These are phyloP conservation scores for Hiodon tergisus DNA, from an alignment of 2,113 vertebrate genomes.

Conservation along the genomic window DNA sequence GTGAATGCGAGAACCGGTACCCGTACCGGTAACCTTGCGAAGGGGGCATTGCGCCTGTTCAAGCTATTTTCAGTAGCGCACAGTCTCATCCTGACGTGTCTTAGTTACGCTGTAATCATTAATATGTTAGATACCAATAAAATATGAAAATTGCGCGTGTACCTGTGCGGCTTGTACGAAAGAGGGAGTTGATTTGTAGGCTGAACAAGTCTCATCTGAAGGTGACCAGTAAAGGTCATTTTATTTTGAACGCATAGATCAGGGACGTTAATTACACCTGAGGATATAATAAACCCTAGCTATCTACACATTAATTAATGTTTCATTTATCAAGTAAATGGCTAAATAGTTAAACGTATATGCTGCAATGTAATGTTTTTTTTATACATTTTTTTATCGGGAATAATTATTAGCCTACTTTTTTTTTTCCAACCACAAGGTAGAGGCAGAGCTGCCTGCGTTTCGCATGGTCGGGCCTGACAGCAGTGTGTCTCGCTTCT, in stretches of 20 bases:
- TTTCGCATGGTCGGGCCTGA: slow-evolving; percentile 29
- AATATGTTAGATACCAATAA: not conserved
- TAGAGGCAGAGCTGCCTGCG: slow-evolving; percentile 29
- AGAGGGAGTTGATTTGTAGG: slow-evolving; percentile 20
- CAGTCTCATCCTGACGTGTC: slow-evolving; percentile 10
- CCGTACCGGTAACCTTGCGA: slow-evolving; percentile 23
- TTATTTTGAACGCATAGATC: slow-evolving; percentile 30
- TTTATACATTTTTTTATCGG: not conserved
- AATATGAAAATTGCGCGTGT: not conserved
- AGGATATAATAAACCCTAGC: not conserved
- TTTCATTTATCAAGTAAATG: slow-evolving; percentile 6
- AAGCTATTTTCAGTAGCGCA: slow-evolving; percentile 12
- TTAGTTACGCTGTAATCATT: not conserved
- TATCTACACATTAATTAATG: not conserved
- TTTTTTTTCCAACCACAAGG: slow-evolving; percentile 31
- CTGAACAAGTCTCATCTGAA: slow-evolving; percentile 50
- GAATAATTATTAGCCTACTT: not conserved
- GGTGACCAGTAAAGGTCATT: slow-evolving; percentile 70
- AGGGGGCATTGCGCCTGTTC: slow-evolving; percentile 17
- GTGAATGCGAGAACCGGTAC: not conserved
- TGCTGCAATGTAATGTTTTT: slow-evolving; percentile 12
- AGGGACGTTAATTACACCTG: not conserved
- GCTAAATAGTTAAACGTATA: not conserved
- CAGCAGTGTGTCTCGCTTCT: slow-evolving; percentile 26
- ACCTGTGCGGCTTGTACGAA: slow-evolving; percentile 2